Evolutionary conservation across 2,888 invertebrate genomes (phyloP), one percentile per base, ranked within the genome.

Genomic region (Lypha dubia): DNA sequence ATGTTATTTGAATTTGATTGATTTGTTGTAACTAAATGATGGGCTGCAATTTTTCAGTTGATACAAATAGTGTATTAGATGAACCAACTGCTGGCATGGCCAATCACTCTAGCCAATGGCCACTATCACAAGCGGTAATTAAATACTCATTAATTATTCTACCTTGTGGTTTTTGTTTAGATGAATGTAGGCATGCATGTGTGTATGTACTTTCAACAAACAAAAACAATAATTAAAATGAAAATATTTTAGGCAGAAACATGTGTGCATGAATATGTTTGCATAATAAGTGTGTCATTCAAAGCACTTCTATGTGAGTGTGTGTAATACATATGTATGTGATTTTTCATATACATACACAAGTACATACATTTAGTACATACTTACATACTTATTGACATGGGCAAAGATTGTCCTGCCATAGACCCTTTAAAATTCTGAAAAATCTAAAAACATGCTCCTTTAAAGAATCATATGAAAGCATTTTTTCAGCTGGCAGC

Each of bases 21-120:
- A 73, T 67, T 63, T 53, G 46, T 17, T 60, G 38, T 63, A 15
- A 58, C 51, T 73, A 82, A 82, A 87, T 86, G 83, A 90, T 90
- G 90, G 90, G 90, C 88, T 90, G 90, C 84, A 89, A 89, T 86
- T 90, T 90, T 70, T 90, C 90, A 41, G 88, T 90, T 90, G 89
- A 90, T 74, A 87, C 87, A 74, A 84, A 84, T 74, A 88, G 87
- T 84, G 88, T 85, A 58, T 86, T 70, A 68, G 87, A 87, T 28
- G 89, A 86, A 60, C 76, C 86, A 79, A 67, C 49, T 1, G 81
- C 56, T n/a, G 83, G 76, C 35, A 81, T 46, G 32, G 17, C 49
- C 46, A n/a, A 79, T 44, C 65, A 73, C 11, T 53, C 76, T 11
- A 77, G 46, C 22, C 84, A 84, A 74, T 84, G 84, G 84, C 84